Evolutionary conservation across 2,888 invertebrate genomes (phyloP).

Genomic region (Patella pellucida): DNA sequence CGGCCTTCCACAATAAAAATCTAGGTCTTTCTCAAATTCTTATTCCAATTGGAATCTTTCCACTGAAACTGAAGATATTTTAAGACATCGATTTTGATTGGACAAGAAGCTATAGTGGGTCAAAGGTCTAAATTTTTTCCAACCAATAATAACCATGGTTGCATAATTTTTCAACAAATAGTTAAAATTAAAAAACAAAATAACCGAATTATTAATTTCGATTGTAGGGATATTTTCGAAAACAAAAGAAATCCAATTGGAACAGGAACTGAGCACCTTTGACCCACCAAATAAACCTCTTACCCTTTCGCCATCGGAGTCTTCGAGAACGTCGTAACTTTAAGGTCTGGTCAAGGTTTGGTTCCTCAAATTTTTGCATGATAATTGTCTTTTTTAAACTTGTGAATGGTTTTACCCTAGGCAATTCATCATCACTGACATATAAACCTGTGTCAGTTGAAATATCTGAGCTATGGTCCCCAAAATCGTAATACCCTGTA

Average conservation of each 20-base stretch:
- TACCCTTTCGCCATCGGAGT: constrained; percentile 30
- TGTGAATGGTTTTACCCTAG: background rate
- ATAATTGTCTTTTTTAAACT: background rate
- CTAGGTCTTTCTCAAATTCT: no score
- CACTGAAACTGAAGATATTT: no score
- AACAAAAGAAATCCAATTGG: constrained; percentile 25
- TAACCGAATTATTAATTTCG: no score
- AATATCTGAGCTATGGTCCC: constrained; percentile 27
- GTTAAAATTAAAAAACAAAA: no score
- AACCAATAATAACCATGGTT: no score
- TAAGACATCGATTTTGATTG: no score
- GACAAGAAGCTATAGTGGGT: no score
- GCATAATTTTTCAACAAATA: no score
- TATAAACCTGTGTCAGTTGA: constrained; percentile 24
- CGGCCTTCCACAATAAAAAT: no score
- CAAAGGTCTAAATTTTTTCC: no score
- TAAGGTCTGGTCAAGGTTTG: background rate
- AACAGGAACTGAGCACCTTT: constrained; percentile 24
- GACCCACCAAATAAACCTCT: constrained; percentile 35
- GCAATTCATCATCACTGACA: background rate
- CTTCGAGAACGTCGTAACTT: constrained; percentile 5
- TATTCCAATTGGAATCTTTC: no score
- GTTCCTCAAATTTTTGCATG: background rate
- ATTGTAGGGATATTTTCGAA: background rate
- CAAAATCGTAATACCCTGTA: constrained; percentile 34